Evolutionary conservation across 2,888 invertebrate genomes (phyloP).

Genomic region (Drosophila paracracens): DNA sequence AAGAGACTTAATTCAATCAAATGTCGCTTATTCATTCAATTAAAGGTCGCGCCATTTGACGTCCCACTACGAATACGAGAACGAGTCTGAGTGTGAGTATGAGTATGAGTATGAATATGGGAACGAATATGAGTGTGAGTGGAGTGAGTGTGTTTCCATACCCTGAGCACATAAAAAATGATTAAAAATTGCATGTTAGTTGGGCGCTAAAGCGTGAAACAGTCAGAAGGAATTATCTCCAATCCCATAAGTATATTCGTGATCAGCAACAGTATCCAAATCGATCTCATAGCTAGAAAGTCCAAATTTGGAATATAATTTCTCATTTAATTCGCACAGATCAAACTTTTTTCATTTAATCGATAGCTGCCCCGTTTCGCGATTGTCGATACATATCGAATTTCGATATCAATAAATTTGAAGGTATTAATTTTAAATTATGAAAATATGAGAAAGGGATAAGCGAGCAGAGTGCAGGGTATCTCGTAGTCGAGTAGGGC

Average conservation of each 20-base stretch:
- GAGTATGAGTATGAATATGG: slow-evolving; percentile 6
- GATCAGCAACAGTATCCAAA: not conserved
- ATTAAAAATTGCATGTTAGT: not conserved
- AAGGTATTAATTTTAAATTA: not conserved
- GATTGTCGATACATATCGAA: not conserved
- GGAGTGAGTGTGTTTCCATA: slow-evolving; percentile 7
- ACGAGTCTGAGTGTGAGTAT: slow-evolving; percentile 34
- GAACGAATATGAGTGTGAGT: slow-evolving; percentile 5
- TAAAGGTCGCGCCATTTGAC: slow-evolving; percentile 83
- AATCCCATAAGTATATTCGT: not conserved
- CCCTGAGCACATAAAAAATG: not conserved
- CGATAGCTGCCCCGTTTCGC: no score
- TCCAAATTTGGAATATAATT: not conserved
- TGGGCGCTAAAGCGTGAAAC: not conserved
- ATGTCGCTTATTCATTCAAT: slow-evolving; percentile 83
- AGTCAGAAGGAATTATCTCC: not conserved
- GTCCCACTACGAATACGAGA: slow-evolving; percentile 54
- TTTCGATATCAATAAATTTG: not conserved
- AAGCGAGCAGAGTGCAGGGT: not conserved
- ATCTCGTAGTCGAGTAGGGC: not conserved
- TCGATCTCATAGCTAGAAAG: not conserved
- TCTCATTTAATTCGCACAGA: not conserved
- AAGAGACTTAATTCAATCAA: slow-evolving; percentile 78
- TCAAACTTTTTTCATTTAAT: no score
- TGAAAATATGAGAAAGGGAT: not conserved